Evolutionary conservation across 2,113 vertebrate species (phyloP), one percentile per base, ranked within the genome.

Genomic region (Callionymus lyra): DNA sequence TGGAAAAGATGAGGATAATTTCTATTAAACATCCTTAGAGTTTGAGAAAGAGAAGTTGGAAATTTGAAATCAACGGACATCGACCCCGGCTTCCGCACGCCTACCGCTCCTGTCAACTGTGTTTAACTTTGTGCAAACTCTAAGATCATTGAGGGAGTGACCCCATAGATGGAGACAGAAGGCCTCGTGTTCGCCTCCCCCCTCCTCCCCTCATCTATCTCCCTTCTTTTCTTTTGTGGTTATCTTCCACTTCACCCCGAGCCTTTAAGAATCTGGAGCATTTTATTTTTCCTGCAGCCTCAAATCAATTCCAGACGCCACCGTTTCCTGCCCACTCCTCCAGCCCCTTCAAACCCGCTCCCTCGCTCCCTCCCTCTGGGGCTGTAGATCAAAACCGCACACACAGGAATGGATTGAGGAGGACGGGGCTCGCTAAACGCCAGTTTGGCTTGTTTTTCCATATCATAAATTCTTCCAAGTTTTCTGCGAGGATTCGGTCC

Each of bases 261-360:
- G 60, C 67, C 58, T 63, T 57, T 63, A 80, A 81, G 80, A 85
- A 86, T 86, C 70, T 42, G 10, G 84, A 70, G 59, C 59, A 84
- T 86, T 84, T 82, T 77, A 81, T 84, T 85, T 82, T 86, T 63
- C 68, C 73, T 70, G 80, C 68, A 64, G 63, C 72, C 79, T 81
- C 63, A 83, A 83, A 85, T 85, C 76, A 73, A 73, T 84, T 85
- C 84, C 84, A 86, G 84, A 86, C 77, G 53, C 68, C 54, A 63
- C 36, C 19, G 55, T 75, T 85, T 86, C 83, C 83, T 84, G 78
- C 63, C 43, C 51, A 38, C 58, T 38, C 55, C 44, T 27, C 21
- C 31, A 15, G 10, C 27, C 15, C 10, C 31, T 14, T 12, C 34
- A 49, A 34, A 43, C 36, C 18, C 36, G 19, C 45, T 47, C 34